Conservation (phyloP, 2,888 invertebrate species). For the Heteromyza rotundicornis region DNA sequence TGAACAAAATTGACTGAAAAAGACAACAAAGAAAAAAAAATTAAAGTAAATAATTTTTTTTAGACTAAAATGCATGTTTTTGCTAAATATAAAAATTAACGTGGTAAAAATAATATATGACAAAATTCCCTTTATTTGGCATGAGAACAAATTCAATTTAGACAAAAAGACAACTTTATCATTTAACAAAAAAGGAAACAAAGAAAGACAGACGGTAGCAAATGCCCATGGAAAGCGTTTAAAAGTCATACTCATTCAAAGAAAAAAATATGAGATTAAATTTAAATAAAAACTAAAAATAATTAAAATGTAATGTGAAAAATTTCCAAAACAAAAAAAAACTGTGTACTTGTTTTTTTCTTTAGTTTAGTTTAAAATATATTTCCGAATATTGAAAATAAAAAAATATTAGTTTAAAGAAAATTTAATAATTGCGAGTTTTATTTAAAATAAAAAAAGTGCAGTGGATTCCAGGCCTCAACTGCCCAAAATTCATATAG, state of each 20-base stretch:
- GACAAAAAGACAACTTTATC: neutral
- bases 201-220: too few species aligned
- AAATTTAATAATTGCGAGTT: too few species aligned
- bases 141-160: neutral
- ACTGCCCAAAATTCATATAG: too few species aligned
- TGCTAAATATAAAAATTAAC: constrained; percentile 56
- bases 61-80: constrained; percentile 53
- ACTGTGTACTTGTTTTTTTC: constrained; percentile 34
- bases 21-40: constrained; percentile 35
- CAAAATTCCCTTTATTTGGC: neutral
- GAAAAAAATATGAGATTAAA: neutral
- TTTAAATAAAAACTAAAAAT: constrained; percentile 23
- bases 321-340: constrained; percentile 24
- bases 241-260: neutral
- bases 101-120: constrained; percentile 35
- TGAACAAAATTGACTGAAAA: constrained; percentile 3
- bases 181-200: neutral
- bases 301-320: constrained; percentile 26
- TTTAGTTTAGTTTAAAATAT: constrained; percentile 58
- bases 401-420: constrained; percentile 55
- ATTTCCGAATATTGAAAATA: constrained; percentile 52
- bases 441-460: too few species aligned
- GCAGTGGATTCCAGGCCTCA: too few species aligned
- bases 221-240: too few species aligned
- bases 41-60: constrained; percentile 39